A percentile compares a stretch with the other conserved stretches of the same genome.
phyloP scores from a whole-genome alignment of 2,888 invertebrate genomes.

The Napeogenes sylphis region DNA sequence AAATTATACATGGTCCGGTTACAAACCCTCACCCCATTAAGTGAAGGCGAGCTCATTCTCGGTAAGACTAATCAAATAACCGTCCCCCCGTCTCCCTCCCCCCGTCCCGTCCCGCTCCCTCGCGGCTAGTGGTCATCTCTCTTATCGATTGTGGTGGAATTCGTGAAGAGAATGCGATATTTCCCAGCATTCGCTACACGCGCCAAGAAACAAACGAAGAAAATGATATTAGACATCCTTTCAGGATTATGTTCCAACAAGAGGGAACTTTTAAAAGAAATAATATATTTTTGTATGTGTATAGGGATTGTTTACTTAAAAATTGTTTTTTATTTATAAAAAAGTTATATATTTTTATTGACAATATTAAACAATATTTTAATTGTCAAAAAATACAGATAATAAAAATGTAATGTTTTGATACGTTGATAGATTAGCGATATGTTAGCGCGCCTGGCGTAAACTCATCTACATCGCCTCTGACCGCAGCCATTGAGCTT shows the following conservation, averaged over 20 bases:
- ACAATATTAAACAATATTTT: too few relatives aligned
- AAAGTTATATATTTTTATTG: too few relatives aligned
- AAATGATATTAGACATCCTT: slow-evolving; percentile 26
- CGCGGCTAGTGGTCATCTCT: slow-evolving; percentile 76
- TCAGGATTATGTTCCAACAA: slow-evolving; percentile 10
- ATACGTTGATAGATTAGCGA: slow-evolving; percentile 28
- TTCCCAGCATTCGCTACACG: slow-evolving; percentile 65
- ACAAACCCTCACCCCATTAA: slow-evolving; percentile 76
- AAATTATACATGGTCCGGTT: slow-evolving; percentile 73
- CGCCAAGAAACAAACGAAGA: slow-evolving; percentile 35
- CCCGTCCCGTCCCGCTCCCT: slow-evolving; percentile 44
- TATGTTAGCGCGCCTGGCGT: slow-evolving; percentile 33
- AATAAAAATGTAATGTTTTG: background rate
- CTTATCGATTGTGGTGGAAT: slow-evolving; percentile 78
- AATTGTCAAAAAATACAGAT: too few relatives aligned
- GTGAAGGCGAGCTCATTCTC: slow-evolving; percentile 77
- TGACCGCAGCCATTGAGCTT: slow-evolving; percentile 35
- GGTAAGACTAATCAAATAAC: slow-evolving; percentile 79
- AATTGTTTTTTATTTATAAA: background rate
- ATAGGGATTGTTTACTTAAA: background rate
- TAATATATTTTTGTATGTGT: background rate
- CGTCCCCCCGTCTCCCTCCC: slow-evolving; percentile 61
- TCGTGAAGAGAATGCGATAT: slow-evolving; percentile 77
- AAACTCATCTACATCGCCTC: slow-evolving; percentile 34
- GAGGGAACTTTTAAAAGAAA: slow-evolving; percentile 7